These are phyloP conservation scores for Neoniphon sammara DNA, from an alignment of 2,797 vertebrate species.

Conservation along the genomic window DNA sequence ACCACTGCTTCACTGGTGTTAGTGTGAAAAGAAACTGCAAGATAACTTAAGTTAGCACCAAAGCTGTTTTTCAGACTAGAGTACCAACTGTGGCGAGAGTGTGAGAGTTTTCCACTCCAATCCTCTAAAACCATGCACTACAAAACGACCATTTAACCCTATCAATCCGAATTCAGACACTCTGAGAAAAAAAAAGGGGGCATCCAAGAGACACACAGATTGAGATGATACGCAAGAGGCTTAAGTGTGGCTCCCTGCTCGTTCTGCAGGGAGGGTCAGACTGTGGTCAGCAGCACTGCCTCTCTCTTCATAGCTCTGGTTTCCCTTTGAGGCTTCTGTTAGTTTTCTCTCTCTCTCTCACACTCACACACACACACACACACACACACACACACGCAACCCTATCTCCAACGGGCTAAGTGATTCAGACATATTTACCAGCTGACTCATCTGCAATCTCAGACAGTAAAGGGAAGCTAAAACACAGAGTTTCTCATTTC, in stretches of 20 bases:
- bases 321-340: slow-evolving; percentile 31
- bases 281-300: slow-evolving; percentile 43
- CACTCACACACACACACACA: neutral
- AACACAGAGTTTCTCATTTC: slow-evolving; percentile 6
- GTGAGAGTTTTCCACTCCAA: neutral
- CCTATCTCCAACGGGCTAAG: slow-evolving; percentile 23
- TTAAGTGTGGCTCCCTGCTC: slow-evolving; percentile 9
- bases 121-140: neutral
- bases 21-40: no score
- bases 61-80: neutral
- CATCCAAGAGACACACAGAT: neutral
- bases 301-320: slow-evolving; percentile 39
- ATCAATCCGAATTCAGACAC: slow-evolving; percentile 4
- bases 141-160: slow-evolving; percentile 1
- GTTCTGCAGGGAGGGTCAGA: slow-evolving; percentile 29
- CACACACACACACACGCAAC: neutral
- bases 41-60: neutral
- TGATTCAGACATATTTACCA: slow-evolving; percentile 59
- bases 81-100: neutral
- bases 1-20: no score
- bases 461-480: slow-evolving; percentile 38
- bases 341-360: neutral
- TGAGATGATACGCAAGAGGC: neutral
- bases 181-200: neutral
- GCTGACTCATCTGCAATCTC: slow-evolving; percentile 57